Evolutionary conservation across 2,113 vertebrate species (phyloP), one percentile per base, ranked within the genome.

Genomic region (Lates calcarifer): DNA sequence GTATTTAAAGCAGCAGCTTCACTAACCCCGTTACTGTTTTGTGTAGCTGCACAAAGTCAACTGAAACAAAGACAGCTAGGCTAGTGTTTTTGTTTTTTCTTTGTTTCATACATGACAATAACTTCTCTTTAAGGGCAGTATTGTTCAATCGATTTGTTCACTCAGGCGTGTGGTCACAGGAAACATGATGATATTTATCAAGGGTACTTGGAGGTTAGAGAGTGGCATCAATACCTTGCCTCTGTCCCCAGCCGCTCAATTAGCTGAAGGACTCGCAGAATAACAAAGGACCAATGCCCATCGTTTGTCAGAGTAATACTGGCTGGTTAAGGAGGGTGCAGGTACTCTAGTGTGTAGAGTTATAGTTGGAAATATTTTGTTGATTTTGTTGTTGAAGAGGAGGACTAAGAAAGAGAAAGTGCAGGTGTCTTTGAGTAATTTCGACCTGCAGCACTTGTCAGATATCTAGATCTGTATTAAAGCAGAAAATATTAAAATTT

Each of bases 101-200:
- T 72, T 81, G 53, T 68, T 35, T 73, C 26, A n/a, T 15, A 61
- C 22, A 22, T 45, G 35, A 49, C 47, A 12, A 65, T 60, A 86
- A 72, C 45, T 85, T 72, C 45, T 76, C 22, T 73, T 89, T 79
- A 78, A 83, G 80, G 4, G 33, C 33, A n/a, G 47, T 20, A 26
- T 53, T 61, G 39, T 33, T 49, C 28, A 37, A 71, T 84, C 37
- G 49, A 84, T 88, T 70, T 74, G 37, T 58, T 69, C 61, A 56
- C 71, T 82, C 74, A 84, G 33, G 70, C 73, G 13, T 79, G 69
- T 29, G 49, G 41, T 70, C 55, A 66, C 55, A 79, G 79, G 69
- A 84, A 74, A 73, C 37, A 81, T 43, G 24, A 76, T 62, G 70
- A 81, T 47, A 79, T 89, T 83, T 64, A 85, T 85, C 43, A 83